phyloP scores from a whole-genome alignment of 1,140 invertebrate species.

The Paramacrobiotus metropolitanus region DNA sequence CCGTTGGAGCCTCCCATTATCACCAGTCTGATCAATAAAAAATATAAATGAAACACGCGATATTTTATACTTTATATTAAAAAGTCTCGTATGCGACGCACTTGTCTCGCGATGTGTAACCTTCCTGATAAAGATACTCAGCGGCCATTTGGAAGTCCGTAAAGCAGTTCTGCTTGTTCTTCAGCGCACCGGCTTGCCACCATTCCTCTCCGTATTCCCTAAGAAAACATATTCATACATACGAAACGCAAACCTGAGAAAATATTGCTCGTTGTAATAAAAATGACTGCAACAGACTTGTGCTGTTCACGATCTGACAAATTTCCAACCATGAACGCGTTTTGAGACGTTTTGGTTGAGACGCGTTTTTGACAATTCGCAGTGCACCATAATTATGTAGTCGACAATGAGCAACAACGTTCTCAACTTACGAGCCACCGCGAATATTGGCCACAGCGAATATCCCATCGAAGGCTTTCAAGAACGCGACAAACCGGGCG shows the following conservation, averaged over 20 bases:
- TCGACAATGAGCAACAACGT: no score
- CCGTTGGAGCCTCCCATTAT: constrained; percentile 92
- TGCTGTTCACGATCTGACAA: no score
- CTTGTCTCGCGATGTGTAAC: constrained; percentile 49
- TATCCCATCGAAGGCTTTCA: constrained; percentile 66
- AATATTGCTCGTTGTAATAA: no score
- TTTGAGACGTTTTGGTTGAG: no score
- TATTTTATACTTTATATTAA: constrained; percentile 1
- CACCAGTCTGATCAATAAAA: constrained; percentile 36
- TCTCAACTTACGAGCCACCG: constrained; percentile 57
- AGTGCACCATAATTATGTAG: no score
- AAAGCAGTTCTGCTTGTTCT: constrained; percentile 91
- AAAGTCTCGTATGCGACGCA: constrained; percentile 12
- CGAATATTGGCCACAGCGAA: constrained; percentile 77
- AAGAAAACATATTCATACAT: constrained; percentile 14
- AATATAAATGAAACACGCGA: no score
- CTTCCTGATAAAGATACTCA: constrained; percentile 57
- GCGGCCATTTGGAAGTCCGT: constrained; percentile 85
- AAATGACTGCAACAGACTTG: no score
- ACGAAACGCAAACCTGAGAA: constrained; percentile 5
- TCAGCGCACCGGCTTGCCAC: constrained; percentile 71
- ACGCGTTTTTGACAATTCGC: no score
- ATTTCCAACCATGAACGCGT: no score
- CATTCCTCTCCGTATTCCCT: constrained; percentile 91
- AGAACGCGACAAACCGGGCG: constrained; percentile 55